Percentiles rank a stretch among this genome's conserved stretches.
These are phyloP conservation scores for Bubo bubo DNA, from an alignment of 2,113 vertebrate genomes.

Conservation along the genomic window DNA sequence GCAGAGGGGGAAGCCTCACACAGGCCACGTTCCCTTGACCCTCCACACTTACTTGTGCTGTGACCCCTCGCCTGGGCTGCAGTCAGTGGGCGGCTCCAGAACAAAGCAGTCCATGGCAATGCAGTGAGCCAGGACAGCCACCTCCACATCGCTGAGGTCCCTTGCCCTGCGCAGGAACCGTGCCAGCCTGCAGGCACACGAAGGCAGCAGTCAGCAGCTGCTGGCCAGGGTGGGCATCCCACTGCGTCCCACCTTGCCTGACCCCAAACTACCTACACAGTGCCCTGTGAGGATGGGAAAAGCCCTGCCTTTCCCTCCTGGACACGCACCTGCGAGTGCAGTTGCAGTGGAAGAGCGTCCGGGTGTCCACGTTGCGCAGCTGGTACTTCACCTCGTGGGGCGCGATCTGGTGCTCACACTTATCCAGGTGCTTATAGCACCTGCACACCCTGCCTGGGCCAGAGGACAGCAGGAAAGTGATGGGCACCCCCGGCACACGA, in stretches of 20 bases:
- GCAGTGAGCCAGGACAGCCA: slow-evolving; percentile 47
- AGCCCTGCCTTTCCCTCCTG: background rate
- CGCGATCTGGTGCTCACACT: slow-evolving; percentile 74
- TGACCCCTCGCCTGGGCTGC: background rate
- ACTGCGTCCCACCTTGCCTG: background rate
- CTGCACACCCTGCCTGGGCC: slow-evolving; percentile 57
- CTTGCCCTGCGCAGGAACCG: slow-evolving; percentile 47
- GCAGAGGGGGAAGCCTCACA: fast-evolving
- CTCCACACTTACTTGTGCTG: background rate
- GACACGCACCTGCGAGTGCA: slow-evolving; percentile 79
- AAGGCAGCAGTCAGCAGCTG: background rate
- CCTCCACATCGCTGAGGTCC: background rate
- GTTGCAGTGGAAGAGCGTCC: slow-evolving; percentile 83
- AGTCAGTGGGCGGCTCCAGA: background rate
- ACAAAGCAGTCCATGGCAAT: slow-evolving; percentile 69
- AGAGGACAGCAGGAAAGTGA: background rate
- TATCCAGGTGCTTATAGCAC: slow-evolving; percentile 72
- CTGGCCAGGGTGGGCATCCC: background rate
- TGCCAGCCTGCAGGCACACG: slow-evolving; percentile 59
- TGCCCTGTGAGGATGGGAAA: background rate
- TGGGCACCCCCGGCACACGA: background rate
- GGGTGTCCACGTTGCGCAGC: slow-evolving; percentile 68
- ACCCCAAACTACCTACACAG: no score
- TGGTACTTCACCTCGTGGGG: slow-evolving; percentile 76
- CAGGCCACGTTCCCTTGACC: fast-evolving